phyloP scores from a whole-genome alignment of 2,888 invertebrate species.

The Dioctria rufipes region DNA sequence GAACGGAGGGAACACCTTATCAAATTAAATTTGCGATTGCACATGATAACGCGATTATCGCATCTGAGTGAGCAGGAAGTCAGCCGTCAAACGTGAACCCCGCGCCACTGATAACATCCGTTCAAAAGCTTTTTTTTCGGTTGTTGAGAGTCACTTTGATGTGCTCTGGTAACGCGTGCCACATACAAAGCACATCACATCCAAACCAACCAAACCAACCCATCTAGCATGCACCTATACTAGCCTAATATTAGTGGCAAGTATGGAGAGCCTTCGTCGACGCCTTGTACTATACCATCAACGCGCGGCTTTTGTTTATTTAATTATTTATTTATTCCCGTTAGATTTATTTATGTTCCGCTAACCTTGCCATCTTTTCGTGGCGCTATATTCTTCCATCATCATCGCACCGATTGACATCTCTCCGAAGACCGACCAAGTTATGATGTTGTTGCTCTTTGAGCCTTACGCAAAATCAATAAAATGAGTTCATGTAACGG shows the following conservation, averaged over 20 bases:
- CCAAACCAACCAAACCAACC: background rate
- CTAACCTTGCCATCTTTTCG: slow-evolving; percentile 15
- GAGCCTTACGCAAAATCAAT: slow-evolving; percentile 58
- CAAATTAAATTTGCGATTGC: slow-evolving; percentile 63
- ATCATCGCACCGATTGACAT: slow-evolving; percentile 26
- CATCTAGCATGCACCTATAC: background rate
- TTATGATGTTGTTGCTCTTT: slow-evolving; percentile 53
- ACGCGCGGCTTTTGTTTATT: slow-evolving; percentile 42
- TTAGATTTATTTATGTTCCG: slow-evolving; percentile 39
- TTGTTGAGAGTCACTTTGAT: slow-evolving; percentile 21
- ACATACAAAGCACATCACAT: background rate
- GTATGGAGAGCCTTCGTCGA: background rate
- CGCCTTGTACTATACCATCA: background rate
- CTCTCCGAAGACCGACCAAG: slow-evolving; percentile 17
- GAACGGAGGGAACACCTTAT: slow-evolving; percentile 60
- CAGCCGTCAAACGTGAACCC: slow-evolving; percentile 60
- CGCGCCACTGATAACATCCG: slow-evolving; percentile 21
- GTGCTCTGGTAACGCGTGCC: background rate
- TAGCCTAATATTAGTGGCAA: too few species aligned
- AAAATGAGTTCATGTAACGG: slow-evolving; percentile 59
- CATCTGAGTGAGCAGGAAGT: slow-evolving; percentile 61
- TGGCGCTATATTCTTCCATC: background rate
- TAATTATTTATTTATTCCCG: slow-evolving; percentile 42
- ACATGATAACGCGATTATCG: slow-evolving; percentile 63
- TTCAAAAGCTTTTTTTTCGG: slow-evolving; percentile 50